Percentiles rank a stretch among this genome's conserved stretches.
Conservation (phyloP, 2,888 invertebrate species). For the Hoplodrina ambigua region DNA sequence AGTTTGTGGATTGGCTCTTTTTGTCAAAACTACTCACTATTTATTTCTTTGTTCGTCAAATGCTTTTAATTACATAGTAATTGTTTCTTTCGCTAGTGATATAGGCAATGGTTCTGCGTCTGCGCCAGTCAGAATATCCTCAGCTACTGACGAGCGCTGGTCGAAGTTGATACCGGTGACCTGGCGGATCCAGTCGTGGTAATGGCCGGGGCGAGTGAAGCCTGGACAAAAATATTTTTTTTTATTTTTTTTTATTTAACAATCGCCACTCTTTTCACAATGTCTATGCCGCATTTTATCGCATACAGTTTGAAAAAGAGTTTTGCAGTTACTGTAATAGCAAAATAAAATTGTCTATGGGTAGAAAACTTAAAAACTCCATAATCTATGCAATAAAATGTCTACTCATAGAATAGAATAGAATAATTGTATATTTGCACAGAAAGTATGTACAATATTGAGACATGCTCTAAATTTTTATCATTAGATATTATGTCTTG, state of each 20-base stretch:
- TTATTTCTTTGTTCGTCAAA: background rate
- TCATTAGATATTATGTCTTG: too few species aligned
- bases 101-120: background rate
- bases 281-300: too few species aligned
- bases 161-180: slow-evolving; percentile 71
- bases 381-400: too few species aligned
- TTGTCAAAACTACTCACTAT: background rate
- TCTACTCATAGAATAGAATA: too few species aligned
- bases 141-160: slow-evolving; percentile 36
- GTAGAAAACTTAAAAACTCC: too few species aligned
- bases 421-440: too few species aligned
- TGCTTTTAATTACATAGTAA: background rate
- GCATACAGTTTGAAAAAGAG: too few species aligned
- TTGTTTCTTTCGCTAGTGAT: background rate
- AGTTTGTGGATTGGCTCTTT: too few species aligned
- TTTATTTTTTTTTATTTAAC: background rate
- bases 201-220: slow-evolving; percentile 73
- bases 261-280: background rate
- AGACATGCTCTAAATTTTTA: too few species aligned
- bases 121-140: background rate
- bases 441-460: too few species aligned
- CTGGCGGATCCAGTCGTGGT: slow-evolving; percentile 69
- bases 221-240: slow-evolving; percentile 52
- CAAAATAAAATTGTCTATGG: too few species aligned
- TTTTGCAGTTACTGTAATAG: too few species aligned